Conservation (phyloP, 2,113 vertebrate genomes). For the Isichthys henryi region DNA sequence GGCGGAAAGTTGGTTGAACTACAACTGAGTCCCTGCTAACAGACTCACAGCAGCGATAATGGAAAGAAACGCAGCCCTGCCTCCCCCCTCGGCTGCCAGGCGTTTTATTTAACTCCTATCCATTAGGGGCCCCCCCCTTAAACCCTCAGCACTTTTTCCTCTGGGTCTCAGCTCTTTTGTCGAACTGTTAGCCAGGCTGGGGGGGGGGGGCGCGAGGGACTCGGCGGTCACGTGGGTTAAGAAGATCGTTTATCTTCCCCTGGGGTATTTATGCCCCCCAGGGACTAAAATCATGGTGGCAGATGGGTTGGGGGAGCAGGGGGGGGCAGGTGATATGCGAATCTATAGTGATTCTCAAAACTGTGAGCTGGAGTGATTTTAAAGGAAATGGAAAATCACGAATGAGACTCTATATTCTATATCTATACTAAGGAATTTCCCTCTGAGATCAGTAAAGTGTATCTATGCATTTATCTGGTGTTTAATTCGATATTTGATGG, state of each 20-base stretch:
- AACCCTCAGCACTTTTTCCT: constrained; percentile 42
- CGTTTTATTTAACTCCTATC: constrained; percentile 38
- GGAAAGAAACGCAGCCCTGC: constrained; percentile 5
- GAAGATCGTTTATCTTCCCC: constrained; percentile 2
- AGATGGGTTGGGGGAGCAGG: not conserved
- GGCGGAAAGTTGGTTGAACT: not conserved
- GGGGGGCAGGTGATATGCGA: not conserved
- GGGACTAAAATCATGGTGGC: constrained; percentile 1
- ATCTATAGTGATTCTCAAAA: not conserved
- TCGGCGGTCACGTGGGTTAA: not conserved
- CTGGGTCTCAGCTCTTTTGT: constrained; percentile 55
- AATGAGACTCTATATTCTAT: not conserved
- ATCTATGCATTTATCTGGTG: not conserved
- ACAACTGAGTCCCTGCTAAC: not conserved
- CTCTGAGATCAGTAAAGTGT: not conserved
- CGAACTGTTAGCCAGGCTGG: constrained; percentile 44
- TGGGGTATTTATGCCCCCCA: constrained; percentile 20
- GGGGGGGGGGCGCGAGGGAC: not conserved
- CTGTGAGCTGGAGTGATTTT: not conserved
- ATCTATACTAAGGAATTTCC: not conserved
- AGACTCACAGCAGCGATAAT: constrained; percentile 19
- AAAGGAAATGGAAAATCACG: not conserved
- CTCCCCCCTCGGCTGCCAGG: constrained; percentile 28
- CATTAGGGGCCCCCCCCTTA: constrained; percentile 32
- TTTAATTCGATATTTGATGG: not conserved